Base-by-base conservation (phyloP, 2,888 invertebrate species). In the Fissipunctia ypsillon region DNA sequence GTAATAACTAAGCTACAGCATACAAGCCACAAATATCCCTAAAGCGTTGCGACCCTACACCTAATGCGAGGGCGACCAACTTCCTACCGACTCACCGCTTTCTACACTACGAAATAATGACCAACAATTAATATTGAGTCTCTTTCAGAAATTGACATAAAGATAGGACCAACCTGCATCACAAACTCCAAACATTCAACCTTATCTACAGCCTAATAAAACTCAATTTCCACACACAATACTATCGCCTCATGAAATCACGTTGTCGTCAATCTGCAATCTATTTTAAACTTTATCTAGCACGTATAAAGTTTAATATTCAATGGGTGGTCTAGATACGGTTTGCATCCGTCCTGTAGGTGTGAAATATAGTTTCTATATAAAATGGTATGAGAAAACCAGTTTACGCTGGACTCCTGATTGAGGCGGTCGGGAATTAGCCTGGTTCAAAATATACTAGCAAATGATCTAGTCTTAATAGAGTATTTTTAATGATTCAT, bases 81-180 rank as follows among this genome's bases (percentile, higher is more conserved):
- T 79, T 71, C 79, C 94, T 93, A 92, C 93, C 91, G 90, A 86
- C 88, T 84, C 80, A 88, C 92, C 87, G 93, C 94, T 94, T 94
- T 94, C 94, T 93, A 93, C 92, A 89, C 92, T 78, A 89, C 87
- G 84, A 89, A 93, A 94, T 95, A 95, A 95, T 95, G 92, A 91
- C 82, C 78, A 83, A 88, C 94, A 93, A 95, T 95, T 94, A 95
- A 94, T 94, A 91, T 91, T 84, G 78, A 78, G 80, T 80, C 86
- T 86, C 85, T 76, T 84, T 85, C 78, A 82, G 76, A 83, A 76
- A 81, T 74, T 78, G 81, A 81, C 83, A 83, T 78, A 77, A 69
- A 84, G 80, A 76, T 83, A 87, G 78, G 54, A 68, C 71, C 64
- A 80, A 69, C 70, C 73, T 67, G 61, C 76, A 76, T 68, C 52